Base-by-base conservation (phyloP, 2,888 invertebrate species). In the Beris morrisii region DNA sequence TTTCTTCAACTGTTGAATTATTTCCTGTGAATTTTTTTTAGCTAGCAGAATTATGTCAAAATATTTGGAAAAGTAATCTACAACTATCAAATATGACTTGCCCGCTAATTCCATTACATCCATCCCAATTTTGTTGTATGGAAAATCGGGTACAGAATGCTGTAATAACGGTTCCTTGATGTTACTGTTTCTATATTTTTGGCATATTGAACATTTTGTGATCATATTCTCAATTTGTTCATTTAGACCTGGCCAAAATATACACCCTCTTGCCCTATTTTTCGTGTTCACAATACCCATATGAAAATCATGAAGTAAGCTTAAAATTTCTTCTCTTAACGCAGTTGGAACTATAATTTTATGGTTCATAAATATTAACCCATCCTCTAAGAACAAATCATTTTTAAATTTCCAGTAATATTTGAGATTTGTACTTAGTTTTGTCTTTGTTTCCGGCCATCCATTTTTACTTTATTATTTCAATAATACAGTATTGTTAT, bases 401-500 rank as follows among this genome's bases (percentile, higher is more conserved):
- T 71, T 69, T 68, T 70, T 71, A 50, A 68, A 61, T 61, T 73
- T 72, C 66, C 69, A 74, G 69, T 71, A 75, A 15, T 67, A 64
- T 68, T 56, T 71, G 9, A 73, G 43, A 31, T 70, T 63, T 30
- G 69, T 66, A 44, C 32, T 15, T n/a, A 72, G 6, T 61, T n/a
- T n/a, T n/a, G n/a, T n/a, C n/a, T n/a, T n/a, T n/a, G n/a, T n/a
- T n/a, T n/a, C n/a, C n/a, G n/a, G n/a, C n/a, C n/a, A n/a, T n/a
- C n/a, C n/a, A n/a, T n/a, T n/a, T n/a, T n/a, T n/a, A n/a, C n/a
- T n/a, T n/a, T n/a, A n/a, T n/a, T n/a, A n/a, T n/a, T n/a, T n/a
- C n/a, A n/a, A n/a, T n/a, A n/a, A n/a, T n/a, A n/a, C n/a, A n/a
- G n/a, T n/a, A n/a, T n/a, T n/a, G n/a, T n/a, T n/a, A n/a, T n/a